Conservation (phyloP, 30 jellyfish, hydroid and myxozoan genomes). For the Nemopilema nomurai region DNA sequence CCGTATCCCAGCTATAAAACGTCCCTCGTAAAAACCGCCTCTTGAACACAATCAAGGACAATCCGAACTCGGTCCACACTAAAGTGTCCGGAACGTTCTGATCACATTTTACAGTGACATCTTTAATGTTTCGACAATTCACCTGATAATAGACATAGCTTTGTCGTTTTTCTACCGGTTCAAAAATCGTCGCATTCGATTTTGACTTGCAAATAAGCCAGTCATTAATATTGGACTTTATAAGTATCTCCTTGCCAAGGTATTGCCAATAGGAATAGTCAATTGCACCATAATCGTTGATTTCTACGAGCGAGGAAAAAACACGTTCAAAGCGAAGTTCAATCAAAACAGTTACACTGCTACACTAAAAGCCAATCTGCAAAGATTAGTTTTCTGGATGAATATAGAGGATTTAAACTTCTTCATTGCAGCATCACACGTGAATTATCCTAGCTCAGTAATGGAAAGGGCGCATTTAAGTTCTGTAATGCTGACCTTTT, state of each 20-base stretch:
- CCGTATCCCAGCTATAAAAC: conserved; percentile 81
- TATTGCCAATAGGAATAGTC: conserved; percentile 78
- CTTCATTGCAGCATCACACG: no score
- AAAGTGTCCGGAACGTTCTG: conserved; percentile 67
- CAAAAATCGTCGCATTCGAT: conserved; percentile 62
- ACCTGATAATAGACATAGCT: conserved; percentile 41
- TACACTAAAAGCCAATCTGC: not conserved
- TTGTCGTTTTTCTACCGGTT: conserved; percentile 46
- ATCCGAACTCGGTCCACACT: conserved; percentile 83
- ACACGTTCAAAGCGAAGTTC: no score
- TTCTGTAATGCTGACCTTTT: no score
- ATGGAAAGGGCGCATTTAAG: no score
- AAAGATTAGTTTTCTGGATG: not conserved
- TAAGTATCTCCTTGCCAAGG: conserved; percentile 79
- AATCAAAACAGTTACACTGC: not conserved
- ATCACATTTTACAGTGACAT: conserved; percentile 76
- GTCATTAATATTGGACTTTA: conserved; percentile 71
- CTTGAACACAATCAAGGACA: conserved; percentile 53
- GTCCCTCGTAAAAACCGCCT: conserved; percentile 75
- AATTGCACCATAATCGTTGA: conserved; percentile 64
- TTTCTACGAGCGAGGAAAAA: conserved; percentile 50
- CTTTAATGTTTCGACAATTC: conserved; percentile 64
- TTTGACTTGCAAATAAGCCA: conserved; percentile 83
- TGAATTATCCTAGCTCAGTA: no score
- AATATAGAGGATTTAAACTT: no score